phyloP scores from a whole-genome alignment of 2,113 vertebrate genomes.

The Mystacornis crossleyi region DNA sequence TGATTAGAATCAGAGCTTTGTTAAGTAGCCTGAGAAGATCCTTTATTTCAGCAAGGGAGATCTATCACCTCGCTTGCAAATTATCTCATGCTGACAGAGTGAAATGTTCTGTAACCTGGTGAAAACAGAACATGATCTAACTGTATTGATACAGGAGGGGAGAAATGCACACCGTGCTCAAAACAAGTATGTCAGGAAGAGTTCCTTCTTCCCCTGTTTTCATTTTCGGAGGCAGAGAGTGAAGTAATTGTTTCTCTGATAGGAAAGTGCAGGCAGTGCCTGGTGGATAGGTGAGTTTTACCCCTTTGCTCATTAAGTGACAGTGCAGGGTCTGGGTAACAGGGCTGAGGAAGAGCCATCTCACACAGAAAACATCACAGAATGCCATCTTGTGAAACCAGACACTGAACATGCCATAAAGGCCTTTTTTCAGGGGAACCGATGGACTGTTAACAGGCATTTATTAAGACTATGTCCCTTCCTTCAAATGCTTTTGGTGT shows the following conservation, averaged over 20 bases:
- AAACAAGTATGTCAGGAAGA: neutral
- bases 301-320: neutral
- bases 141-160: neutral
- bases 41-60: conserved; percentile 43
- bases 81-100: conserved; percentile 37
- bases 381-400: neutral
- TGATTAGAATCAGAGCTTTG: conserved; percentile 50
- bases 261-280: neutral
- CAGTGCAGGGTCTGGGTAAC: neutral
- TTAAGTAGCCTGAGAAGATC: conserved; percentile 36
- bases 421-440: neutral
- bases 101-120: conserved; percentile 20
- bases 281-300: neutral
- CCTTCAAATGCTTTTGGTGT: neutral
- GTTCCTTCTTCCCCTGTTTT: neutral
- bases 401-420: neutral
- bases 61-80: conserved; percentile 7
- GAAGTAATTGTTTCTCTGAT: conserved; percentile 3
- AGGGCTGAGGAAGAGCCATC: neutral
- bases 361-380: neutral
- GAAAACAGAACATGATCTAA: conserved; percentile 14
- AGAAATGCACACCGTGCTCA: neutral
- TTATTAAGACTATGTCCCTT: neutral
- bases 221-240: neutral
- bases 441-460: neutral